Base-by-base conservation (phyloP, 2,888 invertebrate species). In the Abrostola triplasia region DNA sequence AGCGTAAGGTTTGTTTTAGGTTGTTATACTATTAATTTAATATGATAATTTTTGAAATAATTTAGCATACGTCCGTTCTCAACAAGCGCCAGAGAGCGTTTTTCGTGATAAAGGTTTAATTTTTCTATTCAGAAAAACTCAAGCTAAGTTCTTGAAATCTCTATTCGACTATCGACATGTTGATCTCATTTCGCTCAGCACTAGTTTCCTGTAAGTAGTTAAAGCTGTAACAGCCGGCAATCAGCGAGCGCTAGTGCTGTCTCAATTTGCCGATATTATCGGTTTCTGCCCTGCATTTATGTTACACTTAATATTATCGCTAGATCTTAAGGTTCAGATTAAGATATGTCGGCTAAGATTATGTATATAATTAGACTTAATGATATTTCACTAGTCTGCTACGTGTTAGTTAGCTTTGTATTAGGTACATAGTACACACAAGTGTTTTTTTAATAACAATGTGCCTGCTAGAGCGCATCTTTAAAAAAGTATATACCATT, bases 211-310 rank as follows among this genome's bases (percentile, higher is more conserved):
- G 67, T 47, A 57, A 58, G 59, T 52, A 44, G 54, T 70, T 59
- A 63, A 49, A 59, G 44, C 60, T 59, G 51, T 36, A 56, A 68
- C 56, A 58, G 65, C 55, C 13, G 38, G 72, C 58, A 60, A 75
- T 72, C 78, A 64, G 36, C 59, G 54, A 56, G 44, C 42, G 37
- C 50, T 54, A 63, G 53, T 51, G 59, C 55, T 56, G 64, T 60
- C 61, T 69, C 67, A 73, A 75, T 77, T 65, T 59, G 54, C 60
- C 55, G 63, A 54, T 52, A 61, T 73, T 70, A 77, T 77, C 73
- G 51, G 64, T 55, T 63, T 71, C 64, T 77, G 63, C 63, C 47
- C 52, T 40, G 49, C 57, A 59, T 60, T 67, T 64, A 52, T 51
- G 35, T 36, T 59, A 49, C 7, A 57, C 56, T 67, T 64, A 50